phyloP scores from a whole-genome alignment of 2,888 invertebrate genomes.

The Yponomeuta plumbellus region DNA sequence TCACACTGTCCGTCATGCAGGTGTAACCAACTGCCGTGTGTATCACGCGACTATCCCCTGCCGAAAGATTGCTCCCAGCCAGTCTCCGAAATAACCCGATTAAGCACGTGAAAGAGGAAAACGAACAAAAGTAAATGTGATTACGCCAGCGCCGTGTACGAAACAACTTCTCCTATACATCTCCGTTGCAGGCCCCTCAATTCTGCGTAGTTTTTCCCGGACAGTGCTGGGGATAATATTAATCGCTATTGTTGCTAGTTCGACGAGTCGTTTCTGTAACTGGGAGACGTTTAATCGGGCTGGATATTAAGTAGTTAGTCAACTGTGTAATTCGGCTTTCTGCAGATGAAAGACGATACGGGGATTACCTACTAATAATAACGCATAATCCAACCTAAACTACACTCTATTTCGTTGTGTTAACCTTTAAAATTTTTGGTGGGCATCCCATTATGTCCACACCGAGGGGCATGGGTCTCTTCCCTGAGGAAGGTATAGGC shows the following conservation, averaged over 20 bases:
- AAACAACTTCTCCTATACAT: background rate
- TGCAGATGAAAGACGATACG: too few species aligned
- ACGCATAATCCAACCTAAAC: too few species aligned
- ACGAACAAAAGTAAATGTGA: constrained; percentile 74
- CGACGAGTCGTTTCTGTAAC: background rate
- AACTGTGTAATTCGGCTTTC: too few species aligned
- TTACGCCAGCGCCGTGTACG: constrained; percentile 56
- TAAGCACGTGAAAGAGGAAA: constrained; percentile 72
- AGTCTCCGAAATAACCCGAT: constrained; percentile 71
- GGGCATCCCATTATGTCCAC: too few species aligned
- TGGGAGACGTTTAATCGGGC: background rate
- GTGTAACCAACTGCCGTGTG: background rate
- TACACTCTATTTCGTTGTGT: too few species aligned
- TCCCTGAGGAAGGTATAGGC: too few species aligned
- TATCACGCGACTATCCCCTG: background rate
- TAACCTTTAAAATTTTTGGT: too few species aligned
- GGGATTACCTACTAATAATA: too few species aligned
- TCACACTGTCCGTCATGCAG: too few species aligned
- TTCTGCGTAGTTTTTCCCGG: background rate
- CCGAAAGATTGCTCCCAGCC: constrained; percentile 45
- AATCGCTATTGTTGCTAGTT: background rate
- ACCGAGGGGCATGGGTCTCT: too few species aligned
- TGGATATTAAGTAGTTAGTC: background rate
- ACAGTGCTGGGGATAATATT: background rate
- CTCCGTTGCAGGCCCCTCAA: background rate